phyloP scores from a whole-genome alignment of 2,797 vertebrate species.

The Otolemur crassicaudatus region DNA sequence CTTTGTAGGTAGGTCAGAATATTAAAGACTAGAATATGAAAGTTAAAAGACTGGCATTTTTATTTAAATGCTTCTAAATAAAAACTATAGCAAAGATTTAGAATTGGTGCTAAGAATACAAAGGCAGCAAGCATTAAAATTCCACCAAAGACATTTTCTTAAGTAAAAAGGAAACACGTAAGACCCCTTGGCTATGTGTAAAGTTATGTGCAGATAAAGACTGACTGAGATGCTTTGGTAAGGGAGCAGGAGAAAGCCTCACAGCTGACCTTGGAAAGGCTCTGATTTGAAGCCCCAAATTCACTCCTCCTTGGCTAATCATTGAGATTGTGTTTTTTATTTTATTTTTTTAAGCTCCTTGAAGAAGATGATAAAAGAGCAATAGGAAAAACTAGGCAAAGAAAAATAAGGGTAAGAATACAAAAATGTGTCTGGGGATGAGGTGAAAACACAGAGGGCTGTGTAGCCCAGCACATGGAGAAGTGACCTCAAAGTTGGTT shows the following conservation, averaged over 20 bases:
- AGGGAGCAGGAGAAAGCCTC: not conserved
- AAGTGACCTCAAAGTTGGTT: not conserved
- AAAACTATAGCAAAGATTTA: slow-evolving; percentile 36
- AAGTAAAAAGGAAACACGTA: not conserved
- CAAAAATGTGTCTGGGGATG: not conserved
- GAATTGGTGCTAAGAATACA: not conserved
- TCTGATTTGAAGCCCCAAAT: not conserved
- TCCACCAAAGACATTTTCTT: slow-evolving; percentile 10
- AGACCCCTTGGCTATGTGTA: not conserved
- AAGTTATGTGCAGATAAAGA: not conserved
- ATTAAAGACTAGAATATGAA: slow-evolving; percentile 51
- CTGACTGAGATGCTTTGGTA: not conserved
- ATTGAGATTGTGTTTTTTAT: not conserved
- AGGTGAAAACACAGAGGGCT: not conserved
- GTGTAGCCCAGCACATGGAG: not conserved
- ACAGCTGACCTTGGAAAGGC: not conserved
- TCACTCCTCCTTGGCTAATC: not conserved
- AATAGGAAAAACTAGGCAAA: slow-evolving; percentile 6
- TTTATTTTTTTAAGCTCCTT: slow-evolving; percentile 9
- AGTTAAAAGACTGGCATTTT: not conserved
- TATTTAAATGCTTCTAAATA: slow-evolving; percentile 14
- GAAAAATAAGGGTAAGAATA: not conserved
- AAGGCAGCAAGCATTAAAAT: not conserved
- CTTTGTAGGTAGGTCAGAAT: slow-evolving; percentile 8
- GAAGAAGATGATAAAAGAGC: slow-evolving; percentile 16